These are phyloP conservation scores for Chaetops frenatus DNA, from an alignment of 2,113 vertebrate species.

Conservation along the genomic window DNA sequence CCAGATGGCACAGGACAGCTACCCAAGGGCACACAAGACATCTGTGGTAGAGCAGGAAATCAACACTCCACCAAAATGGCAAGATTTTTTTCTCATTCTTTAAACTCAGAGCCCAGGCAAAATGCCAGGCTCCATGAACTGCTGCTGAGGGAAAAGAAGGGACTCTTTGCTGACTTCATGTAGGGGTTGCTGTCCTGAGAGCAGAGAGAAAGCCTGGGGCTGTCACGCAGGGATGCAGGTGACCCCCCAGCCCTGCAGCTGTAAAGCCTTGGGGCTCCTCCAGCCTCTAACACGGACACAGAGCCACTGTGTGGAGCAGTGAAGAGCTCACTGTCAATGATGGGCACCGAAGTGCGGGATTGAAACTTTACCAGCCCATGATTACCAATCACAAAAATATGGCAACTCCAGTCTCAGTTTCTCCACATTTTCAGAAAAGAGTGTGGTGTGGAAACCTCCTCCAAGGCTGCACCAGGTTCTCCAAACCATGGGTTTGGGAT, in stretches of 20 bases:
- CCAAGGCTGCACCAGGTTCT: neutral
- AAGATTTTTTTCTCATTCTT: neutral
- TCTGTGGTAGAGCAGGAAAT: neutral
- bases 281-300: neutral
- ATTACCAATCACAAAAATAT: neutral
- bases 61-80: neutral
- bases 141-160: neutral
- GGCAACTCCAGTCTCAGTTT: neutral
- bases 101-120: neutral
- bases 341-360: neutral
- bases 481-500: accelerated
- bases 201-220: neutral
- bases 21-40: neutral
- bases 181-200: neutral
- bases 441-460: neutral
- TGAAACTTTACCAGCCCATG: neutral
- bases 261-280: neutral
- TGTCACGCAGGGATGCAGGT: neutral
- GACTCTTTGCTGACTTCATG: neutral
- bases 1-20: neutral
- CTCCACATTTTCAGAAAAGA: neutral
- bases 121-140: accelerated
- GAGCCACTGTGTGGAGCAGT: neutral
- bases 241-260: neutral
- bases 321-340: neutral